These are phyloP conservation scores for Augochlora pura DNA, from an alignment of 1,140 invertebrate genomes.

Conservation along the genomic window DNA sequence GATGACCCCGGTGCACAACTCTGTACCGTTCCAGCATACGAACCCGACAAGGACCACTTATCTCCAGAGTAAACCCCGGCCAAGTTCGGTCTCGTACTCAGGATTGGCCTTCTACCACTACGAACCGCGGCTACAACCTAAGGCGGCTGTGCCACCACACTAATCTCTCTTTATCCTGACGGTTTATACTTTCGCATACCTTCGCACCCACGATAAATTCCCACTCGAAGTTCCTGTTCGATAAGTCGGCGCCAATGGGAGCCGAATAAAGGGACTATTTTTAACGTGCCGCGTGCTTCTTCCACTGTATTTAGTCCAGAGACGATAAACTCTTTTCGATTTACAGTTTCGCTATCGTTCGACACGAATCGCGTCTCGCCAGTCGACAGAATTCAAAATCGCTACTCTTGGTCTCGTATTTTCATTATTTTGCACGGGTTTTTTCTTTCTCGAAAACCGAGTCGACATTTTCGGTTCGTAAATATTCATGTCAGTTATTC, in stretches of 20 bases:
- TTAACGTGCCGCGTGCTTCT: too few species aligned
- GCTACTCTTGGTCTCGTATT: too few species aligned
- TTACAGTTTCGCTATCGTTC: too few species aligned
- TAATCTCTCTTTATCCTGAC: slow-evolving; percentile 20
- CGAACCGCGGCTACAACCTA: slow-evolving; percentile 25
- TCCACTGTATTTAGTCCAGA: too few species aligned
- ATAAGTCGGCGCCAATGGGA: neutral
- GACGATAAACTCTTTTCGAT: too few species aligned
- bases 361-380: too few species aligned
- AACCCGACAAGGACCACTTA: slow-evolving; percentile 63
- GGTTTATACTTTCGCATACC: slow-evolving; percentile 29
- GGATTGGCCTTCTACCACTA: slow-evolving; percentile 47
- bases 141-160: slow-evolving; percentile 22
- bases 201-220: neutral
- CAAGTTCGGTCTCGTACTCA: slow-evolving; percentile 48
- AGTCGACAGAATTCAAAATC: too few species aligned
- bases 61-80: slow-evolving; percentile 52
- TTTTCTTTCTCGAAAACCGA: too few species aligned
- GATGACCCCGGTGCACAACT: slow-evolving; percentile 56
- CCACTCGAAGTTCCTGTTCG: neutral
- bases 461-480: too few species aligned
- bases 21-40: slow-evolving; percentile 34
- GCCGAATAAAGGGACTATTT: neutral
- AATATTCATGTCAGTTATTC: too few species aligned
- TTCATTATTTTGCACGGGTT: too few species aligned